Evolutionary conservation across 2,113 vertebrate genomes (phyloP), one percentile per base, ranked within the genome.

Genomic region (Marmota monax): DNA sequence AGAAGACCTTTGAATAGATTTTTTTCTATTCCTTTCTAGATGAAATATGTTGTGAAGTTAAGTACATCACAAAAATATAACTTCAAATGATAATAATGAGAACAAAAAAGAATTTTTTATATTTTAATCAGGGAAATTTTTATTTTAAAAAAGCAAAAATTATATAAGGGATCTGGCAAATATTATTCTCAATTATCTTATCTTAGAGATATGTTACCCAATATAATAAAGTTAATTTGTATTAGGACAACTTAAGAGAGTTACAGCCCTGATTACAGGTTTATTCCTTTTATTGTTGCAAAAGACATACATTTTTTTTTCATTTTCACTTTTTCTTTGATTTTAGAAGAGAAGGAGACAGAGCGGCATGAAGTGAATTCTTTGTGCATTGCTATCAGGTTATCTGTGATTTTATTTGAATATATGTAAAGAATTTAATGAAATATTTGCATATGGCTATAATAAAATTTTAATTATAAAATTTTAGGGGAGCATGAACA

Each of bases 241-340:
- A 7, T 67, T 84, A 76, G 39, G n/a, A 2, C 0, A 77, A 32
- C 34, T 58, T 25, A 6, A 42, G 4, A 58, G 37, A 58, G 4
- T 32, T 61, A 0, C 9, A n/a, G 48, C 16, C 25, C 5, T 42
- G 7, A 22, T 63, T 37, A 6, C 5, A 2, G 5, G 8, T 17
- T 37, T 94, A 23, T 18, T 45, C 8, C 2, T 10, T 84, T 83
- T 83, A 8, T 29, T 92, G 61, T 25, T 63, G 22, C 7, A 84
- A 72, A 45, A 42, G 20, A 7, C 7, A 25, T 10, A 16, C 22
- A 22, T 7, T 58, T 42, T 58, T 39, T 32, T 37, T 70, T 78
- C 56, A 58, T 76, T 53, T 39, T 72, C 9, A 72, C 22, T 69
- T 90, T 80, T 80, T 67, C 14, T 39, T n/a, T 69, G 9, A 27